A percentile compares a stretch with the other conserved stretches of the same genome.
Evolutionary conservation across 2,888 invertebrate genomes (phyloP).

Genomic region (Teleiodes luculella): DNA sequence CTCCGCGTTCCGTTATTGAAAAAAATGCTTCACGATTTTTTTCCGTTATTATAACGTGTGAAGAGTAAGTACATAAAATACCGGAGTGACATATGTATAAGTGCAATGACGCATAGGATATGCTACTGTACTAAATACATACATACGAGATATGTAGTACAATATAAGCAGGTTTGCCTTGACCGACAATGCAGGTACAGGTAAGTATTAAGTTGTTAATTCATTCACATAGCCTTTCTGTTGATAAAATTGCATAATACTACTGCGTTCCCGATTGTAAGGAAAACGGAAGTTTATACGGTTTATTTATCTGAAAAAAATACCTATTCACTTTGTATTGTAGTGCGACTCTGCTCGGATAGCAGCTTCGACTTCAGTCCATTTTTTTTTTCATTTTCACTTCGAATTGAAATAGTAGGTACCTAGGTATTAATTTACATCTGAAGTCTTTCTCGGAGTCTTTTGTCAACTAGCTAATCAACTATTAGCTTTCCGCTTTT

Average conservation of each 20-base stretch:
- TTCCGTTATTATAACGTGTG: not conserved
- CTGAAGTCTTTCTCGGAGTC: too few relatives aligned
- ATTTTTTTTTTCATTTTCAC: too few relatives aligned
- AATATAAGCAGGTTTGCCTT: conserved; percentile 61
- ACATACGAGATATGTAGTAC: conserved; percentile 33
- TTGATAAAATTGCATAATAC: conserved; percentile 34
- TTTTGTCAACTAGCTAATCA: too few relatives aligned
- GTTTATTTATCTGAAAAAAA: too few relatives aligned
- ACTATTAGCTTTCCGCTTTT: too few relatives aligned
- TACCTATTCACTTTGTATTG: too few relatives aligned
- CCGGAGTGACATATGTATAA: not conserved
- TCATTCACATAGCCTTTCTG: conserved; percentile 52
- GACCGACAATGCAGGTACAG: conserved; percentile 51
- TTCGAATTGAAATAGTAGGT: too few relatives aligned
- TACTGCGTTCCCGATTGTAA: conserved; percentile 16
- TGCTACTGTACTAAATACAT: conserved; percentile 7
- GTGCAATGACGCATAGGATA: conserved; percentile 18
- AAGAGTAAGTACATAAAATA: not conserved
- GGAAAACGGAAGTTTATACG: not conserved
- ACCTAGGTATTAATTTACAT: too few relatives aligned
- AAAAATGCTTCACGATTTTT: not conserved
- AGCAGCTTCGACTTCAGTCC: too few relatives aligned
- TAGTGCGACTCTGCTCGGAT: too few relatives aligned
- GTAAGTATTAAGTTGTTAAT: conserved; percentile 42
- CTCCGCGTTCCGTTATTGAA: too few relatives aligned